Evolutionary conservation across 2,888 invertebrate species (phyloP).

Genomic region (Atherix ibis): DNA sequence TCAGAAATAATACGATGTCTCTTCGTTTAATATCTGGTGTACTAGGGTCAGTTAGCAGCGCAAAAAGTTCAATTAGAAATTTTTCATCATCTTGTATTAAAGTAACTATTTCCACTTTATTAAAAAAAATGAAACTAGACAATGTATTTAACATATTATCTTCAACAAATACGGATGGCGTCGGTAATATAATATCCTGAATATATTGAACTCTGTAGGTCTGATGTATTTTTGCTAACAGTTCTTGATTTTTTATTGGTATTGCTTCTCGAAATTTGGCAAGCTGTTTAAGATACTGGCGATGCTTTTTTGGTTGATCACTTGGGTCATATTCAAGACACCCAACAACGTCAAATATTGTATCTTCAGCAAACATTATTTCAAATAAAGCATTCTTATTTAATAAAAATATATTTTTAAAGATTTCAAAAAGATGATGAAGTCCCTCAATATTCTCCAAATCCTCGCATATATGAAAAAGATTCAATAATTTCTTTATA

Average conservation of each 20-base stretch:
- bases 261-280: conserved; percentile 88
- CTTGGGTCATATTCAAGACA: conserved; percentile 96
- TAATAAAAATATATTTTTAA: conserved; percentile 95
- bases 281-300: conserved; percentile 86
- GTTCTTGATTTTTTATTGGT: conserved; percentile 86
- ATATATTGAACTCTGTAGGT: conserved; percentile 99
- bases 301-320: conserved; percentile 76
- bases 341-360: conserved; percentile 94
- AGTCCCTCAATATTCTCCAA: conserved; percentile 87
- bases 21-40: conserved; percentile 72
- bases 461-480: conserved; percentile 97
- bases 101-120: conserved; percentile 98
- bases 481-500: conserved; percentile 81
- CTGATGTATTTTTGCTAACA: conserved; percentile 97
- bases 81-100: conserved; percentile 95
- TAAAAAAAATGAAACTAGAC: conserved; percentile 98
- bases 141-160: conserved; percentile 96
- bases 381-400: conserved; percentile 96
- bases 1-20: conserved; percentile 92
- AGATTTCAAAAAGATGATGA: conserved; percentile 92
- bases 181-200: conserved; percentile 95
- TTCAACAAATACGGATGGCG: conserved; percentile 98
- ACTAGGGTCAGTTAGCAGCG: conserved; percentile 75
- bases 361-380: conserved; percentile 93
- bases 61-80: conserved; percentile 88